Evolutionary conservation across 1,140 invertebrate species (phyloP).

Genomic region (Calliopsis andreniformis): DNA sequence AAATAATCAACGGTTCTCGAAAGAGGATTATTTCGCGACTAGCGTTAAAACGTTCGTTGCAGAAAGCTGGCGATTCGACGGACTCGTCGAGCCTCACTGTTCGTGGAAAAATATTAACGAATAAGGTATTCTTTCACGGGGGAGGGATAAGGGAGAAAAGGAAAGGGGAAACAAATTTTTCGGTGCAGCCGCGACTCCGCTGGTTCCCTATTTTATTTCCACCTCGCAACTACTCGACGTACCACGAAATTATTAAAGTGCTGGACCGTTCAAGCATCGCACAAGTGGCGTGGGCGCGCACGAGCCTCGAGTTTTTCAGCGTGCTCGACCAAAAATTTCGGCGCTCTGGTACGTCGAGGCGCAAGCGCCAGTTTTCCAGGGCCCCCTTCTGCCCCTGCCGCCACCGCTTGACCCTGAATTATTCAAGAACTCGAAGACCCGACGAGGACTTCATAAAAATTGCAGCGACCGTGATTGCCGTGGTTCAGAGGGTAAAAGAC

Average conservation of each 20-base stretch:
- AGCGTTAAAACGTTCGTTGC: slow-evolving; percentile 35
- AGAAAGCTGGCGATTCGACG: slow-evolving; percentile 14
- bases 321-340: slow-evolving; percentile 63
- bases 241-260: slow-evolving; percentile 54
- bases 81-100: slow-evolving; percentile 18
- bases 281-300: slow-evolving; percentile 34
- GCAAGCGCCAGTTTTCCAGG: slow-evolving; percentile 59
- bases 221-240: slow-evolving; percentile 53
- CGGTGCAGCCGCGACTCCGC: slow-evolving; percentile 25
- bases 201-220: slow-evolving; percentile 54
- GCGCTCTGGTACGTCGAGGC: slow-evolving; percentile 40
- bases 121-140: slow-evolving; percentile 28
- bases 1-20: not conserved
- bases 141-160: not conserved
- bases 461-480: slow-evolving; percentile 78
- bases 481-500: slow-evolving; percentile 58
- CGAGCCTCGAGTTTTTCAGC: slow-evolving; percentile 35
- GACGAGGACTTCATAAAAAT: slow-evolving; percentile 79
- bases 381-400: not conserved
- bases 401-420: slow-evolving; percentile 78
- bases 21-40: slow-evolving; percentile 42
- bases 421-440: slow-evolving; percentile 75
- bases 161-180: slow-evolving; percentile 34
- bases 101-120: slow-evolving; percentile 41
- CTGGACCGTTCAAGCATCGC: slow-evolving; percentile 49